A percentile compares a stretch with the other conserved stretches of the same genome.
Evolutionary conservation across 2,888 invertebrate genomes (phyloP).

Genomic region (Chymomyza amoena): DNA sequence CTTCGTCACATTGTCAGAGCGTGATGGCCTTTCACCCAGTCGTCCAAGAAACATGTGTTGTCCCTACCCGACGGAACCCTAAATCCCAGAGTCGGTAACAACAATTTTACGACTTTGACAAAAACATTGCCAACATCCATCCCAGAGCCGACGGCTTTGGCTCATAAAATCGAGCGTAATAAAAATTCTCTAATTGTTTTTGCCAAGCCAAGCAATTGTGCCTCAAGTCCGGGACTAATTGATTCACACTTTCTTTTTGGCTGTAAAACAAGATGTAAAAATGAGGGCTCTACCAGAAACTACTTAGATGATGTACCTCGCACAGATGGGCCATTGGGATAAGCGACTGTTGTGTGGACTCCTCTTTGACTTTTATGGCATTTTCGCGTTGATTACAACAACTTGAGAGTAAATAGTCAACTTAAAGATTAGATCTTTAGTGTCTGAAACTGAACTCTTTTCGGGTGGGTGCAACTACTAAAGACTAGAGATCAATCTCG

Average conservation of each 20-base stretch:
- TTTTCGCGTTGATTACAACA: constrained; percentile 33
- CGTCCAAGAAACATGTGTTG: constrained; percentile 10
- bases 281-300: background rate
- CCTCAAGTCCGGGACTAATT: constrained; percentile 58
- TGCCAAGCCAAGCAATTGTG: constrained; percentile 61
- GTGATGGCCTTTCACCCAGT: constrained; percentile 59
- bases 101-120: background rate
- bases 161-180: constrained; percentile 56
- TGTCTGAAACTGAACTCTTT: constrained; percentile 12
- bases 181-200: constrained; percentile 68
- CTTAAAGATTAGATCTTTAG: constrained; percentile 59
- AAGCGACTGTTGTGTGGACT: background rate
- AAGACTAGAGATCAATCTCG: constrained; percentile 15
- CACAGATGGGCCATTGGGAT: constrained; percentile 4
- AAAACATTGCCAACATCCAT: background rate
- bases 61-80: constrained; percentile 19
- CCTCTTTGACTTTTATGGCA: constrained; percentile 27
- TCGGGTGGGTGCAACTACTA: constrained; percentile 21
- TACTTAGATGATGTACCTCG: background rate
- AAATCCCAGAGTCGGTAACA: constrained; percentile 32
- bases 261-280: constrained; percentile 65
- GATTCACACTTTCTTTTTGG: constrained; percentile 74
- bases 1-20: constrained; percentile 15
- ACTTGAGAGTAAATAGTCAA: background rate
- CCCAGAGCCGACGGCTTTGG: background rate